Percentiles rank a stretch among this genome's conserved stretches.
Conservation (phyloP, 2,888 invertebrate genomes). For the Rotaria magnacalcarata region DNA sequence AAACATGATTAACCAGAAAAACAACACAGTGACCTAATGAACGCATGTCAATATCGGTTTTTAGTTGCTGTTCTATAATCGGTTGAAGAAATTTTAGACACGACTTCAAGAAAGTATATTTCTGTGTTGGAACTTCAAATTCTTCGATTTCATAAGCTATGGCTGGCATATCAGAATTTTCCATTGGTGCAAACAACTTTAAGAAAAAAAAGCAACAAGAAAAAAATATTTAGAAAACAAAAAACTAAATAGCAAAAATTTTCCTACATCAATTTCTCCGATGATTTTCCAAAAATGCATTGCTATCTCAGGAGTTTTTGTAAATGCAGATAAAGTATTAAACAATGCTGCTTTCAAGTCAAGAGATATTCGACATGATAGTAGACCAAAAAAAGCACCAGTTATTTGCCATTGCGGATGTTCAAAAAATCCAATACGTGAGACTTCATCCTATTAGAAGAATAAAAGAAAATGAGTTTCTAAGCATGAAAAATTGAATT, state of each 20-base stretch:
- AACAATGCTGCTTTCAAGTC: conserved; percentile 17
- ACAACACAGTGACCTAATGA: conserved; percentile 29
- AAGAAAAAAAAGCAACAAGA: background rate
- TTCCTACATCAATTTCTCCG: conserved; percentile 24
- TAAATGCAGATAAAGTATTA: conserved; percentile 33
- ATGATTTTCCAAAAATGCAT: conserved; percentile 30
- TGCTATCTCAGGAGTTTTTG: conserved; percentile 21
- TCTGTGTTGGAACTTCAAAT: conserved; percentile 30
- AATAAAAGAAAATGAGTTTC: background rate
- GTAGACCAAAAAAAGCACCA: background rate
- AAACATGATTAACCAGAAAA: conserved; percentile 28
- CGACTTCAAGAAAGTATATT: background rate
- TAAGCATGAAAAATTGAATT: background rate
- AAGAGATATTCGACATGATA: background rate
- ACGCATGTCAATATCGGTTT: background rate
- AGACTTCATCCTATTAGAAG: background rate
- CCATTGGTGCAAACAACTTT: conserved; percentile 24
- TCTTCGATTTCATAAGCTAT: conserved; percentile 20
- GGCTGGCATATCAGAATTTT: conserved; percentile 25
- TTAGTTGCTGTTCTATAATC: conserved; percentile 6
- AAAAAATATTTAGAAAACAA: too few species aligned
- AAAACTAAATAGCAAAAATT: background rate
- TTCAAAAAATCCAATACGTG: conserved; percentile 34
- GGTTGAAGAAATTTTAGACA: conserved; percentile 18
- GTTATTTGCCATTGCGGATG: conserved; percentile 37